Percentiles rank a stretch among this genome's conserved stretches.
These are phyloP conservation scores for Trichopoda pennipes DNA, from an alignment of 2,888 invertebrate species.

Conservation along the genomic window DNA sequence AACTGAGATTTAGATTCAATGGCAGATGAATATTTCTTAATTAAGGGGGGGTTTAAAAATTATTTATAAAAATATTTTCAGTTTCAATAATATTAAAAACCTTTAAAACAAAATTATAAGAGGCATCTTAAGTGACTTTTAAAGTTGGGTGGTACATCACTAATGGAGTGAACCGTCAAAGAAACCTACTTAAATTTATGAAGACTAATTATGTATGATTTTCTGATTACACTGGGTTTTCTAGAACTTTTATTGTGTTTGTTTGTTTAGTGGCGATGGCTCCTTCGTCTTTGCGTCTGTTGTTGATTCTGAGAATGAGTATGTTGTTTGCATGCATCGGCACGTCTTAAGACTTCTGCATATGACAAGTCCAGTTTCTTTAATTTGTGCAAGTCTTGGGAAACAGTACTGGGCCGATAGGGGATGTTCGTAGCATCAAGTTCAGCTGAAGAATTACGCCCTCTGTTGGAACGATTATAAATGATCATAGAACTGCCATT, in stretches of 20 bases:
- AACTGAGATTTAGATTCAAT: conserved; percentile 53
- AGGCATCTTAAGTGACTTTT: conserved; percentile 12
- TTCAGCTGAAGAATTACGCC: conserved; percentile 74
- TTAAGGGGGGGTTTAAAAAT: conserved; percentile 18
- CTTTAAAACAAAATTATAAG: neutral
- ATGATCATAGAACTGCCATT: conserved; percentile 88
- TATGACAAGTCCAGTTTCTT: conserved; percentile 91
- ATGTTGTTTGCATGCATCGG: conserved; percentile 78
- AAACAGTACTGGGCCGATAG: conserved; percentile 87
- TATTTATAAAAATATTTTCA: conserved; percentile 6
- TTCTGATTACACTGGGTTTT: conserved; percentile 53
- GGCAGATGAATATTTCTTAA: conserved; percentile 54
- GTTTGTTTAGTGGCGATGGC: conserved; percentile 63
- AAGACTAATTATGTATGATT: conserved; percentile 50
- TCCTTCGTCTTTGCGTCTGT: conserved; percentile 69
- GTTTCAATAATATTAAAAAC: conserved; percentile 18
- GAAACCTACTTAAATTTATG: conserved; percentile 46
- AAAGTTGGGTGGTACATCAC: conserved; percentile 8
- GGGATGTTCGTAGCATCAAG: conserved; percentile 79
- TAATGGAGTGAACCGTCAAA: conserved; percentile 15
- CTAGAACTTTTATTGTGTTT: conserved; percentile 3
- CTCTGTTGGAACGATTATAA: conserved; percentile 83
- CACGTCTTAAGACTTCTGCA: conserved; percentile 90
- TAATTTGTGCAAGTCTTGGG: conserved; percentile 90
- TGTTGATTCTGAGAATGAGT: conserved; percentile 70